Conservation (phyloP, 2,113 vertebrate genomes). For the Phylloscopus whistleri region DNA sequence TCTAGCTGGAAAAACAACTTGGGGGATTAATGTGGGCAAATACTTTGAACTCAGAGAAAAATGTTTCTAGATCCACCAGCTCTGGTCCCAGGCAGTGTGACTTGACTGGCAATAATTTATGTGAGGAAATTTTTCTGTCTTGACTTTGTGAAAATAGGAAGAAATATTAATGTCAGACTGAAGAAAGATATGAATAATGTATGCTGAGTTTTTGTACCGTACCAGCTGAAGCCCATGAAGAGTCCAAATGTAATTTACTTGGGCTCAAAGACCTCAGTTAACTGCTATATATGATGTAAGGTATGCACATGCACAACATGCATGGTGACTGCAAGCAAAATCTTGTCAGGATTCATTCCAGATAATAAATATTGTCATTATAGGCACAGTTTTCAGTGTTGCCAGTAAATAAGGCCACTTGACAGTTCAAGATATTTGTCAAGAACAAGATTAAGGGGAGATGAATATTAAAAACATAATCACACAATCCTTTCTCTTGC, state of each 20-base stretch:
- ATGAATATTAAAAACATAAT: not conserved
- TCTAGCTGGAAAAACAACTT: not conserved
- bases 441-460: not conserved
- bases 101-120: not conserved
- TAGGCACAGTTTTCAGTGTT: not conserved
- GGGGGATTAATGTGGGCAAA: not conserved
- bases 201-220: not conserved
- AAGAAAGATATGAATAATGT: not conserved
- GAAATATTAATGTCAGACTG: not conserved
- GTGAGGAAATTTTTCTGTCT: not conserved
- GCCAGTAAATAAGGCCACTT: not conserved
- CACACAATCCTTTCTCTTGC: not conserved
- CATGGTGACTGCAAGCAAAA: not conserved
- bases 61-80: not conserved
- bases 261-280: not conserved
- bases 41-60: not conserved
- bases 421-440: not conserved
- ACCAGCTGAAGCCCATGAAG: not conserved
- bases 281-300: not conserved
- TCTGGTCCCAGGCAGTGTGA: not conserved
- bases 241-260: not conserved
- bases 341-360: not conserved
- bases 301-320: fast-evolving
- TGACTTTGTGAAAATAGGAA: not conserved
- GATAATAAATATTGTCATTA: not conserved